Evolutionary conservation across 2,797 vertebrate species (phyloP).

Genomic region (Huso huso): DNA sequence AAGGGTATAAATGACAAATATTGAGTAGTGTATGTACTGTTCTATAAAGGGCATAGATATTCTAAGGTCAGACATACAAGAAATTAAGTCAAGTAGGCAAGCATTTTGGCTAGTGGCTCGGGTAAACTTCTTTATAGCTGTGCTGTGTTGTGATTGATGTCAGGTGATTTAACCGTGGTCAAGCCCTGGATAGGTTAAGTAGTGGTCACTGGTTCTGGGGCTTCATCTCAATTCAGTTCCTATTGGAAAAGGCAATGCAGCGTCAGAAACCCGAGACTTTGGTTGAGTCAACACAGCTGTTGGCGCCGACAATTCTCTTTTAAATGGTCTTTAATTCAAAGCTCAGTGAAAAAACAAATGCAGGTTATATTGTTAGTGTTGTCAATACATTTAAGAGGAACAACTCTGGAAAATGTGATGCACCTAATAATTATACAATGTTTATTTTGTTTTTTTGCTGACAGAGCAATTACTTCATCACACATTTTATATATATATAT

Average conservation of each 20-base stretch:
- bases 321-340: conserved; percentile 69
- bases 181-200: conserved; percentile 43
- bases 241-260: conserved; percentile 27
- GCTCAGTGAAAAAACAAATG: conserved; percentile 51
- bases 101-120: neutral
- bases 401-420: conserved; percentile 48
- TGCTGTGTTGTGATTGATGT: conserved; percentile 26
- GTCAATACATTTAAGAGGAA: conserved; percentile 49
- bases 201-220: conserved; percentile 38
- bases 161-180: conserved; percentile 43
- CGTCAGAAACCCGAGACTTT: conserved; percentile 46
- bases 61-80: too few species aligned
- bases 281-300: conserved; percentile 49
- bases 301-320: conserved; percentile 48
- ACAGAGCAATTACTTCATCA: conserved; percentile 58
- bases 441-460: conserved; percentile 31
- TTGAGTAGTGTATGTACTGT: too few species aligned
- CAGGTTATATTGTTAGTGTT: conserved; percentile 65
- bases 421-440: conserved; percentile 56
- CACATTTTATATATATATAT: conserved; percentile 59
- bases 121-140: conserved; percentile 24
- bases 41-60: too few species aligned
- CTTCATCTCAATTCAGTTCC: conserved; percentile 29
- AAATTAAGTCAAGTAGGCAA: too few species aligned
- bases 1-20: too few species aligned